Percentiles rank a stretch among this genome's conserved stretches.
These are phyloP conservation scores for Acheta domesticus DNA, from an alignment of 2,888 invertebrate species.

Conservation along the genomic window DNA sequence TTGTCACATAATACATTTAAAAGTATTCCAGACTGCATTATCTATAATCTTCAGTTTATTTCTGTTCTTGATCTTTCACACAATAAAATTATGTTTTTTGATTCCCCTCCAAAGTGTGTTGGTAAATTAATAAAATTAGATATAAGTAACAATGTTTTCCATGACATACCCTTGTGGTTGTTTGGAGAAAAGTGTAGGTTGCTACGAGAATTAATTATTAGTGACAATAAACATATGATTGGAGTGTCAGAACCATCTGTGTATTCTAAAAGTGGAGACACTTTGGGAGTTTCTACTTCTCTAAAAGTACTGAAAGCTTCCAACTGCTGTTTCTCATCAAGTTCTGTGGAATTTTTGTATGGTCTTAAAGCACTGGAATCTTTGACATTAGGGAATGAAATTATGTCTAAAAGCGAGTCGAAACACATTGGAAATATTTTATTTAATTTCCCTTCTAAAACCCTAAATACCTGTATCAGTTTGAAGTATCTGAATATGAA, in stretches of 20 bases:
- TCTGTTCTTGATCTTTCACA: slow-evolving; percentile 24
- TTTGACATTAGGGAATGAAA: slow-evolving; percentile 1
- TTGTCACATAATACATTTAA: background rate
- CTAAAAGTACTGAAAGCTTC: slow-evolving; percentile 18
- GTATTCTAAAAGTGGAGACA: background rate
- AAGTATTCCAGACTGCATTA: background rate
- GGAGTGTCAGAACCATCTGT: background rate
- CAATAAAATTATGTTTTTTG: slow-evolving; percentile 21
- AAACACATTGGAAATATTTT: slow-evolving; percentile 5
- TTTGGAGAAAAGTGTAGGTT: slow-evolving; percentile 18
- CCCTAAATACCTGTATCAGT: background rate
- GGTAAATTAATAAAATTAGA: slow-evolving; percentile 12
- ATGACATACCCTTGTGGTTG: background rate
- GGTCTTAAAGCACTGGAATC: background rate
- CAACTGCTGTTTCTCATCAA: background rate
- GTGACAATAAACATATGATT: slow-evolving; percentile 18
- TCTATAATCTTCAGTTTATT: background rate
- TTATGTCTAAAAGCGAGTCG: background rate
- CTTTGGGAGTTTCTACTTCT: background rate
- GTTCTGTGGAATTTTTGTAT: background rate
- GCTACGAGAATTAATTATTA: background rate
- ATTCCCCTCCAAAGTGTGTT: slow-evolving; percentile 20
- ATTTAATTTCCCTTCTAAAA: background rate
- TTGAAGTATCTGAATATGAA: background rate
- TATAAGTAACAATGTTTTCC: slow-evolving; percentile 3